Evolutionary conservation across 2,797 vertebrate genomes (phyloP), one percentile per base, ranked within the genome.

Genomic region (Bryconaethiops microstoma): DNA sequence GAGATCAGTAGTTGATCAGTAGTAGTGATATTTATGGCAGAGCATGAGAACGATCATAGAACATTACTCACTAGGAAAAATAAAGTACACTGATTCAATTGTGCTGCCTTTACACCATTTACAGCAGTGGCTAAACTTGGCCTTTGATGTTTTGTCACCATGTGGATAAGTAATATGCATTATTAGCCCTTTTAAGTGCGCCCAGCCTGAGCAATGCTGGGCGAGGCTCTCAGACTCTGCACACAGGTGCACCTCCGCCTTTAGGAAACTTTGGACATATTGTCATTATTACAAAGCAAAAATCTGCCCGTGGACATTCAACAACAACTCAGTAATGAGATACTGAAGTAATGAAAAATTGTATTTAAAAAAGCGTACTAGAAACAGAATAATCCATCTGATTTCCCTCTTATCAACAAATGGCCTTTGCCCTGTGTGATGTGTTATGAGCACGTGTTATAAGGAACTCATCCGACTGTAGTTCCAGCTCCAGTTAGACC

Each of bases 211-310:
- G 82, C 75, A 83, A 74, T 73, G 57, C 59, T 69, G 77, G 73
- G 79, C 13, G 62, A 82, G 79, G 57, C 62, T 72, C 29, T 68
- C 42, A 25, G 75, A 45, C 50, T 9, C 42, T 83, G 78, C 68
- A 78, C 79, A 76, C 78, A 78, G 78, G 75, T 82, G 83, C 78
- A 79, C 25, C 65, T 52, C 40, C 79, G 72, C 40, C 63, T 68
- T 60, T 68, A 60, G 7, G 39, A 17, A 60, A 62, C 40, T 45
- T 6, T 69, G 50, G 62, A 16, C 54, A 55, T 50, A 50, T 64
- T 54, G 69, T 62, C 50, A 40, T 25, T 29, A 40, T 25, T 29
- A 71, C 25, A 29, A 40, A 1, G 19, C 12, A 8, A 35, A 0
- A 6, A 35, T 17, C 4, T 29, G 29, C 29, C 29, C 3, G 29